phyloP scores from a whole-genome alignment of 2,113 vertebrate species.

The Pluvialis apricaria region DNA sequence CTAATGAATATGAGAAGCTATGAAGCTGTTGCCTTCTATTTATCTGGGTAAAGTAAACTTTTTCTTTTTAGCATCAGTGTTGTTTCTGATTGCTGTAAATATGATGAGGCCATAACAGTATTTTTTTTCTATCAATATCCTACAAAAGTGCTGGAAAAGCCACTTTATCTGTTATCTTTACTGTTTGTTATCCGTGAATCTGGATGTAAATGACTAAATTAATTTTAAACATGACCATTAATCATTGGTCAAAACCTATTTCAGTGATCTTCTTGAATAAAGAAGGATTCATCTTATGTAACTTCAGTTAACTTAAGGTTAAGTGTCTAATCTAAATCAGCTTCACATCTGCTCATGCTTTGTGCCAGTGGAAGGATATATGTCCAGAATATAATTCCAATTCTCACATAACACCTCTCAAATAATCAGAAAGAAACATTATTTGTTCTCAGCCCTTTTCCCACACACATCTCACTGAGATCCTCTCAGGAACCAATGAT shows the following conservation, averaged over 20 bases:
- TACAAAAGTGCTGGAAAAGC: not conserved
- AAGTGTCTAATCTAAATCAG: not conserved
- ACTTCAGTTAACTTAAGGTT: not conserved
- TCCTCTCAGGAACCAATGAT: not conserved
- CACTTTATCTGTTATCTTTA: not conserved
- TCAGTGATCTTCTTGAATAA: not conserved
- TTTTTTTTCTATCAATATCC: not conserved
- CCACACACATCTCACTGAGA: not conserved
- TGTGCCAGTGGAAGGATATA: not conserved
- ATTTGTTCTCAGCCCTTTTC: not conserved
- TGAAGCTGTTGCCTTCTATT: not conserved
- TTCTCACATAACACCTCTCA: not conserved
- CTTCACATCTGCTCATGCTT: not conserved
- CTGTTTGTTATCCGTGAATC: not conserved
- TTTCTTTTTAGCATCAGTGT: not conserved
- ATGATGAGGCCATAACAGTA: not conserved
- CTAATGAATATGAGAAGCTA: not conserved
- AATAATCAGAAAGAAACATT: not conserved
- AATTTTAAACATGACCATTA: not conserved
- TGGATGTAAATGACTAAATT: not conserved
- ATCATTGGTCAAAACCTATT: not conserved
- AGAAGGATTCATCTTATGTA: not conserved
- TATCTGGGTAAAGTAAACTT: not conserved
- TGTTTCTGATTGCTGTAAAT: not conserved
- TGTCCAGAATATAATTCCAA: not conserved